Base-by-base conservation (phyloP, 2,797 vertebrate genomes). In the Acestrorhynchus altus region DNA sequence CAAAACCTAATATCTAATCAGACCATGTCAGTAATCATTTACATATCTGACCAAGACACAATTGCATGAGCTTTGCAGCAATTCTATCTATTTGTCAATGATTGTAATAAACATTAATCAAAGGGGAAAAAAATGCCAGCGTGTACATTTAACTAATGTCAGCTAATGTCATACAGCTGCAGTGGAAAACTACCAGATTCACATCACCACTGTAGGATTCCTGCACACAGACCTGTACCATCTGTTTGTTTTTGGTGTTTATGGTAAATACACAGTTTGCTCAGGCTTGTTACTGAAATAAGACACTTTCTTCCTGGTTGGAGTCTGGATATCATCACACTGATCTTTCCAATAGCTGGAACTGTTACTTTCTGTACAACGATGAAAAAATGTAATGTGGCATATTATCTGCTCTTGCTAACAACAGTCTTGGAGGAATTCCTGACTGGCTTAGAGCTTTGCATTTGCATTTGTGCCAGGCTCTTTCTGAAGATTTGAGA, bases 181-280 rank as follows among this genome's bases (percentile, higher is more conserved):
- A 71, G n/a, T 83, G 85, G 82, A 89, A 89, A 90, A 86, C 59
- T 69, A 60, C 61, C 51, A 35, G 39, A 56, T 61, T 10, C 22
- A 20, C 16, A 26, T 71, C 22, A 49, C 20, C 26, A 47, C 47
- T 67, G 67, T 75, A 61, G 46, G 77, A 85, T 71, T 61, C 71
- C 63, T 70, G 68, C 82, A 83, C 76, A 74, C 60, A 46, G 72
- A 70, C n/a, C 11, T 63, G 44, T 56, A 42, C 39, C 65, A n/a
- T 61, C 76, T 35, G 42, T 75, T 68, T 39, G 46, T 72, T 84
- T n/a, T 78, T 74, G 61, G 26, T 49, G 61, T 81, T 85, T 80
- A 79, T 8, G 66, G n/a, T 75, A 79, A 78, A 77, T 73, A 78
- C 40, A 75, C 63, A 81, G 42, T 64, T 85, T 76, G 78, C 72